A percentile compares a stretch with the other conserved stretches of the same genome.
These are phyloP conservation scores for Ataeniobius toweri DNA, from an alignment of 2,797 vertebrate genomes.

Conservation along the genomic window DNA sequence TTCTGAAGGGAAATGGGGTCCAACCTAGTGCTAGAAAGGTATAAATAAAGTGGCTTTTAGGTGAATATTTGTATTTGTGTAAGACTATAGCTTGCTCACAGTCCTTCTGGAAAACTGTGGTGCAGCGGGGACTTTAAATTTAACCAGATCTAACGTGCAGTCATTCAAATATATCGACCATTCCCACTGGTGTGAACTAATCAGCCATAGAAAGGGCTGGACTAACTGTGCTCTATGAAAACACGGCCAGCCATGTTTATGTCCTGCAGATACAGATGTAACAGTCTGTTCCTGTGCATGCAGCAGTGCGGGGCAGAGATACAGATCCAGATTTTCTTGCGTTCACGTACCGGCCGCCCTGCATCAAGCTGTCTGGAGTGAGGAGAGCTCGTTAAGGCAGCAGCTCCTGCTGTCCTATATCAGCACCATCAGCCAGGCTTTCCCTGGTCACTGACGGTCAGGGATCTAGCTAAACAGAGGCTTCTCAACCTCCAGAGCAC, in stretches of 20 bases:
- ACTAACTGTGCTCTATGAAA: background rate
- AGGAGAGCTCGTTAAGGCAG: slow-evolving; percentile 55
- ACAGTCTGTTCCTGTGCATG: background rate
- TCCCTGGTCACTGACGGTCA: slow-evolving; percentile 37
- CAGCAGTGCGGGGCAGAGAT: slow-evolving; percentile 5
- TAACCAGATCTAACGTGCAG: background rate
- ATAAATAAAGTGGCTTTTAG: background rate
- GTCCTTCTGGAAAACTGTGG: background rate
- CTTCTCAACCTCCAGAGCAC: slow-evolving; percentile 3
- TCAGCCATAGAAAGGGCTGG: background rate
- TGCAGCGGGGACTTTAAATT: background rate
- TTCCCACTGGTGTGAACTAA: background rate
- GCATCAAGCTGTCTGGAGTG: slow-evolving; percentile 56
- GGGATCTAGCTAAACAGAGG: slow-evolving; percentile 25
- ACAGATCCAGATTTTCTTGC: slow-evolving; percentile 46
- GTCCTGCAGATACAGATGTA: background rate
- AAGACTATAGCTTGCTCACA: background rate
- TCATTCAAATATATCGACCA: background rate
- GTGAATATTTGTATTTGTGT: too few relatives aligned
- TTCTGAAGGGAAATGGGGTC: background rate
- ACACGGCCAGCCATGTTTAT: background rate
- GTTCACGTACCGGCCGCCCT: slow-evolving; percentile 52
- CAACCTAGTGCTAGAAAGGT: background rate
- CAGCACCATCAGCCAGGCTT: slow-evolving; percentile 35
- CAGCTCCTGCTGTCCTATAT: slow-evolving; percentile 48